Evolutionary conservation across 2,797 vertebrate genomes (phyloP).

Genomic region (Bryconaethiops microstoma): DNA sequence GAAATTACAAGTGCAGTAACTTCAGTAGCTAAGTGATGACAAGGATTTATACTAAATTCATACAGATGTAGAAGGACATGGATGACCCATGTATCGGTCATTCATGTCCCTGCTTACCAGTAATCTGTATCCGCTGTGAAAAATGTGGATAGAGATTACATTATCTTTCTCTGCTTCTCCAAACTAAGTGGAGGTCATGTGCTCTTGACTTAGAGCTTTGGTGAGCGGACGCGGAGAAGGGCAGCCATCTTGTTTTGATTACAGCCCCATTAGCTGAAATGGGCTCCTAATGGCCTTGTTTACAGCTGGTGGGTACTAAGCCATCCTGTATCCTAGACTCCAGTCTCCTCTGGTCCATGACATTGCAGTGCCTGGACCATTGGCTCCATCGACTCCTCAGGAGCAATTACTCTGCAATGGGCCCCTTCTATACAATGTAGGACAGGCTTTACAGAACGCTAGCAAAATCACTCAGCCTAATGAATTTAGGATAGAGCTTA

Average conservation of each 20-base stretch:
- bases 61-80: no score
- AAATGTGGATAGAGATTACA: no score
- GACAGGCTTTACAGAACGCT: background rate
- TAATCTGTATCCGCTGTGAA: no score
- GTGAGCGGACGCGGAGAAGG: background rate
- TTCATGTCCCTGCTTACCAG: no score
- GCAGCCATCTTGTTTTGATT: constrained; percentile 71
- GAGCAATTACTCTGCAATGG: constrained; percentile 17
- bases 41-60: no score
- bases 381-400: background rate
- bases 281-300: constrained; percentile 74
- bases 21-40: no score
- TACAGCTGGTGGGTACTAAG: constrained; percentile 61
- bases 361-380: constrained; percentile 23
- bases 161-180: constrained; percentile 5
- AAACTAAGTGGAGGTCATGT: constrained; percentile 18
- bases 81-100: no score
- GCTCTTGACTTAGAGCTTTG: constrained; percentile 12
- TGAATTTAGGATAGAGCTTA: background rate
- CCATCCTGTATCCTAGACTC: constrained; percentile 44
- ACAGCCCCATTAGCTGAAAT: constrained; percentile 68
- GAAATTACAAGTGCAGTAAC: no score
- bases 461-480: background rate
- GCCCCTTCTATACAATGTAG: background rate
- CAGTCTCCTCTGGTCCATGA: constrained; percentile 44